These are phyloP conservation scores for Spodoptera frugiperda DNA, from an alignment of 1,140 invertebrate genomes.

Conservation along the genomic window DNA sequence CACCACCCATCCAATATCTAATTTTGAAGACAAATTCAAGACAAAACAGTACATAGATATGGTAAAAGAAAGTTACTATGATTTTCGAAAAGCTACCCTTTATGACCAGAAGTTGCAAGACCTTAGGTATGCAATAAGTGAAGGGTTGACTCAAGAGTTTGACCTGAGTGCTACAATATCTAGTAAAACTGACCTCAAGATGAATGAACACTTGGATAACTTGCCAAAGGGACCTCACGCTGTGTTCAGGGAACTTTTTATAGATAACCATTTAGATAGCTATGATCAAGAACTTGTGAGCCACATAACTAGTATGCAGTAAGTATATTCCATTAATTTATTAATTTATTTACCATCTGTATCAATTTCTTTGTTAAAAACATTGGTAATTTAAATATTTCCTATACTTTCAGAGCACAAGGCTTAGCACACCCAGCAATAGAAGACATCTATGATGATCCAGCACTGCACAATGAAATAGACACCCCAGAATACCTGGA, in stretches of 20 bases:
- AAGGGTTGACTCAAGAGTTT: conserved; percentile 81
- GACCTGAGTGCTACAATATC: conserved; percentile 55
- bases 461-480: conserved; percentile 64
- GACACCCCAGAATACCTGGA: conserved; percentile 65
- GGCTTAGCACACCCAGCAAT: conserved; percentile 71
- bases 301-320: conserved; percentile 76
- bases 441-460: conserved; percentile 77
- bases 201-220: conserved; percentile 20
- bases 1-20: conserved; percentile 73
- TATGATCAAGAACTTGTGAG: conserved; percentile 79
- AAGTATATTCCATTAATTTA: conserved; percentile 57
- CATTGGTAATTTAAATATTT: not conserved
- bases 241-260: conserved; percentile 76
- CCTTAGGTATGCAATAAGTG: conserved; percentile 82
- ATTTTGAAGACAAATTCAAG: conserved; percentile 74
- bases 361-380: too few relatives aligned
- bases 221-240: conserved; percentile 76
- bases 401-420: conserved; percentile 62
- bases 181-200: conserved; percentile 35
- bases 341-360: too few relatives aligned
- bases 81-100: conserved; percentile 82
- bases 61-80: conserved; percentile 84
- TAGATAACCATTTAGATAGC: conserved; percentile 73
- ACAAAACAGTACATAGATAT: conserved; percentile 76
- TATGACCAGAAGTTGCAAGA: conserved; percentile 83